Evolutionary conservation across 2,797 vertebrate species (phyloP), one percentile per base, ranked within the genome.

Genomic region (Crenuchus spilurus): DNA sequence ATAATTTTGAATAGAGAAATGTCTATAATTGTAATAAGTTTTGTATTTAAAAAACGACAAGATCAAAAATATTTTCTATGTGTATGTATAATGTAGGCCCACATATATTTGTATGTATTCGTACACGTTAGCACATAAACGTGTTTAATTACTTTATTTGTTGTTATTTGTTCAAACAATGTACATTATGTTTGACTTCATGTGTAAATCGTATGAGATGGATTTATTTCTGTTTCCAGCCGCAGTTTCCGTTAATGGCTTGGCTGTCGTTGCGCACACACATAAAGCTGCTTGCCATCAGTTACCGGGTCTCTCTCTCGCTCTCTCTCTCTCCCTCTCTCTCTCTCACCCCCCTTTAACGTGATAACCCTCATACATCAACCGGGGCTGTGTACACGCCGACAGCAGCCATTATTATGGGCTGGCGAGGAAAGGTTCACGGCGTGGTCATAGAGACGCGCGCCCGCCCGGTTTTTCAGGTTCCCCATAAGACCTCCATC

Each of bases 301-400:
- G 62, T 92, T 61, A 80, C 75, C 88, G 87, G 89, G 86, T 88
- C 92, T 35, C 33, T 90, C 86, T 91, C 91, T 90, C 91, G 91
- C 89, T 83, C 88, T 90, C 87, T 82, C 88, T 86, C 75, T 89
- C 90, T 83, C 80, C 86, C 92, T 92, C 89, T 83, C 90, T 90
- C 87, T 82, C 87, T 85, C 75, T 88, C 92, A 13, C 35, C 90
- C 87, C 77, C 88, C 90, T 84, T 81, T 87, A 92, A 92, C 91
- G 91, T 93, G 92, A 89, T 94, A 94, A 95, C 94, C 94, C 92
- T 89, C 93, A 96, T 97, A 96, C 90, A 97, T 97, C 95, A 96
- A 92, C 87, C 90, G 87, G 90, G 92, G 92, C 87, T 91, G 92
- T 93, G 92, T 93, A 92, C 91, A 89, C 86, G 85, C 86, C 91